These are phyloP conservation scores for Desoria tigrina DNA, from an alignment of 2,888 invertebrate genomes.

Conservation along the genomic window DNA sequence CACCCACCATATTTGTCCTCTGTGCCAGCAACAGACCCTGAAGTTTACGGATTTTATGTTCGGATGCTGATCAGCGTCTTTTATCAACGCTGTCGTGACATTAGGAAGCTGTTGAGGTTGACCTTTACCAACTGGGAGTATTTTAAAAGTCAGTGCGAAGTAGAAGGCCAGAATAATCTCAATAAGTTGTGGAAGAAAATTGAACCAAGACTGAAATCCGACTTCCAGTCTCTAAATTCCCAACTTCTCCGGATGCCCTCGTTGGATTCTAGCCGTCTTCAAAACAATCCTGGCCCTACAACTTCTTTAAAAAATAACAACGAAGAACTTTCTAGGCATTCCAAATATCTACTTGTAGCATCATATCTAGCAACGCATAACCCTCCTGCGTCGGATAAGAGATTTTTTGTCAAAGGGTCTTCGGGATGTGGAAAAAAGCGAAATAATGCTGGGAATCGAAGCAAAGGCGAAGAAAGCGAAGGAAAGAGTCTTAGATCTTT, in stretches of 20 bases:
- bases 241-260: conserved; percentile 26
- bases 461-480: neutral
- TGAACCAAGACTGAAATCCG: conserved; percentile 40
- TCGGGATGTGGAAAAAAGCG: neutral
- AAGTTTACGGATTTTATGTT: conserved; percentile 75
- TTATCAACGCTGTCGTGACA: conserved; percentile 78
- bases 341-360: conserved; percentile 84
- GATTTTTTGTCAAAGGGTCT: conserved; percentile 80
- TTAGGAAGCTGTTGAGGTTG: conserved; percentile 79
- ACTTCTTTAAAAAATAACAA: too few relatives aligned
- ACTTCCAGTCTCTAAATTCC: conserved; percentile 43
- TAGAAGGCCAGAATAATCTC: conserved; percentile 20
- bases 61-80: conserved; percentile 82
- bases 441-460: too few relatives aligned
- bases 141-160: conserved; percentile 15
- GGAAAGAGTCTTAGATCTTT: conserved; percentile 68
- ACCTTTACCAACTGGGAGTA: conserved; percentile 60
- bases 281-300: conserved; percentile 5
- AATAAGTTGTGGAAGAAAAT: conserved; percentile 41
- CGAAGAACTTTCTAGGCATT: conserved; percentile 72
- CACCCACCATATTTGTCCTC: too few relatives aligned
- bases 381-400: conserved; percentile 81
- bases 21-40: conserved; percentile 51
- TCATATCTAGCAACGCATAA: conserved; percentile 92
- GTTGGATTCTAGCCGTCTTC: neutral